Percentiles rank a stretch among this genome's conserved stretches.
phyloP scores from a whole-genome alignment of 2,888 invertebrate genomes.

The Antheraea yamamai region DNA sequence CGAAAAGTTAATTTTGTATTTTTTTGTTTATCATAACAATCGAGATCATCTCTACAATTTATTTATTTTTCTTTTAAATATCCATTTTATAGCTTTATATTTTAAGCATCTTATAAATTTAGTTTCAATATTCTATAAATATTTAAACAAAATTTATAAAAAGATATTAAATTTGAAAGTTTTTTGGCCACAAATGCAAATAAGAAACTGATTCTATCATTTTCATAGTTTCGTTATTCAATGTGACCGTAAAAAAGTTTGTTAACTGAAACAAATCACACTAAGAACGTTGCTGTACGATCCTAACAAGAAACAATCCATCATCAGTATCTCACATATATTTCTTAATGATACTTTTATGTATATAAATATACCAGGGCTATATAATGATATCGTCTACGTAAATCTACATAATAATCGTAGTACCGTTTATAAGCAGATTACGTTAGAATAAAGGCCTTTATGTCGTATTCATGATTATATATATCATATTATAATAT shows the following conservation, averaged over 20 bases:
- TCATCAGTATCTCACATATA: neutral
- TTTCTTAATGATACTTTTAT: neutral
- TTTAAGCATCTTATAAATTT: neutral
- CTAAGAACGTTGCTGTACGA: neutral
- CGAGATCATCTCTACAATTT: slow-evolving; percentile 2
- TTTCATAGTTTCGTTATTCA: neutral
- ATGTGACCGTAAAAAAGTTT: neutral
- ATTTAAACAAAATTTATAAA: neutral
- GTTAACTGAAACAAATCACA: neutral
- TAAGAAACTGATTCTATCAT: neutral
- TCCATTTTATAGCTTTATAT: neutral
- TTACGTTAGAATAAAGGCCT: neutral
- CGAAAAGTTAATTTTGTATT: neutral
- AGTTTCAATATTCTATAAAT: too few relatives aligned
- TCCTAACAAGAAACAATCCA: neutral
- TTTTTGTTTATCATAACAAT: neutral
- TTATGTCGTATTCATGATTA: neutral
- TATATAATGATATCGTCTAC: neutral
- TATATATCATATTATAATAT: neutral
- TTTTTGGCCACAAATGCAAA: neutral
- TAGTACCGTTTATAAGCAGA: neutral
- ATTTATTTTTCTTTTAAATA: neutral
- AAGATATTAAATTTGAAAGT: neutral
- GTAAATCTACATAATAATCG: neutral
- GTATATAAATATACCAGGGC: neutral